These are phyloP conservation scores for Coccyzus lansbergi DNA, from an alignment of 2,797 vertebrate species.

Conservation along the genomic window DNA sequence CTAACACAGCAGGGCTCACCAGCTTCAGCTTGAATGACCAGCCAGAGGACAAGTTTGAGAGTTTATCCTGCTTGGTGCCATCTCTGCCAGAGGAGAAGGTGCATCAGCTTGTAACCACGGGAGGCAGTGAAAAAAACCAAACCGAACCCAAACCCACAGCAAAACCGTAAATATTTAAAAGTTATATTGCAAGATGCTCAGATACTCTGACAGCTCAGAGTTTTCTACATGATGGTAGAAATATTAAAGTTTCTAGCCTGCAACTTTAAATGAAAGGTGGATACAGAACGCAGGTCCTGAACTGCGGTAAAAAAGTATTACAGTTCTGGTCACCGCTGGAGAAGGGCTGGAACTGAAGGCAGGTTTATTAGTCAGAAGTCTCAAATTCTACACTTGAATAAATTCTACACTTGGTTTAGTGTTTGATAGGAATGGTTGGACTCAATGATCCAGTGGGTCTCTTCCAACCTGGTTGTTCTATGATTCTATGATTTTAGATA, in stretches of 20 bases:
- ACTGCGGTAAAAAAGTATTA: neutral
- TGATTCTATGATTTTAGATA: no score
- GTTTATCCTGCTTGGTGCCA: neutral
- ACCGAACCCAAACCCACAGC: neutral
- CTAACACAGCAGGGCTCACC: no score
- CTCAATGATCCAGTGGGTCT: no score
- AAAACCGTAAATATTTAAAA: neutral
- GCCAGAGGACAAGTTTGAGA: neutral
- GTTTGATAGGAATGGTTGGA: no score
- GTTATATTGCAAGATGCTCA: neutral
- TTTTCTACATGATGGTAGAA: neutral
- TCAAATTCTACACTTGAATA: neutral
- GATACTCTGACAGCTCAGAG: neutral
- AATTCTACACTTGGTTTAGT: no score
- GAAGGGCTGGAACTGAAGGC: neutral
- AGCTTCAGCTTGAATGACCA: no score
- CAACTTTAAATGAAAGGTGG: neutral
- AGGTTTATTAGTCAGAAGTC: neutral
- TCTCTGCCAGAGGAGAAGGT: neutral
- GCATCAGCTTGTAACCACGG: neutral
- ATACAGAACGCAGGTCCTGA: neutral
- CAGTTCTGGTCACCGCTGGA: accelerated
- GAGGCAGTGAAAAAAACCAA: neutral
- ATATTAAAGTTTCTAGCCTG: neutral
- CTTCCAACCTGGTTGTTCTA: no score